These are phyloP conservation scores for Anorthoa munda DNA, from an alignment of 2,888 invertebrate genomes.

Conservation along the genomic window DNA sequence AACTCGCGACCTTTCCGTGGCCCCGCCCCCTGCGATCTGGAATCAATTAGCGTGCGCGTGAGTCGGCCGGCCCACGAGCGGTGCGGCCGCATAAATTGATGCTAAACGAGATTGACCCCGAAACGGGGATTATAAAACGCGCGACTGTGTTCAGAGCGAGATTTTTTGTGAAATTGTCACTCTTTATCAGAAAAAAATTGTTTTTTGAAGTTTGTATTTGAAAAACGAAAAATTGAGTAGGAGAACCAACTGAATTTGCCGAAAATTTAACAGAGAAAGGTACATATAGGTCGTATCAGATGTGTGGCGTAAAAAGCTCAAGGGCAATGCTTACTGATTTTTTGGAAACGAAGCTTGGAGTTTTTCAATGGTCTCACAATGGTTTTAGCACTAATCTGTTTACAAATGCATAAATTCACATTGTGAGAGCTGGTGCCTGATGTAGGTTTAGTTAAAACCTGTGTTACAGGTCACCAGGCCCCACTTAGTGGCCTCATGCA, in stretches of 20 bases:
- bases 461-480: too few species aligned
- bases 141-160: conserved; percentile 24
- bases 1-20: conserved; percentile 81
- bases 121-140: conserved; percentile 54
- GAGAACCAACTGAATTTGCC: background rate
- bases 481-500: too few species aligned
- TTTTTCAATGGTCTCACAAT: too few species aligned
- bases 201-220: background rate
- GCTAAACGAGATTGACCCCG: conserved; percentile 68
- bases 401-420: too few species aligned
- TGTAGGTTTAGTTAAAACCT: too few species aligned
- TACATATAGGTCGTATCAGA: background rate
- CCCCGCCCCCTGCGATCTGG: conserved; percentile 75
- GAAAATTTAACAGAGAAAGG: background rate
- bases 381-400: too few species aligned
- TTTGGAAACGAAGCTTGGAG: background rate
- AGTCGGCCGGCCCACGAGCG: conserved; percentile 66
- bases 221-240: background rate
- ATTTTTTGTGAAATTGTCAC: background rate
- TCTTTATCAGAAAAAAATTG: background rate
- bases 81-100: conserved; percentile 68
- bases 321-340: too few species aligned
- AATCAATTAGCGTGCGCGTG: conserved; percentile 84
- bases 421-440: too few species aligned
- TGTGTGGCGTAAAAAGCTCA: background rate